A percentile compares a stretch with the other conserved stretches of the same genome.
phyloP scores from a whole-genome alignment of 2,888 invertebrate species.

The Spicauda simplicius region DNA sequence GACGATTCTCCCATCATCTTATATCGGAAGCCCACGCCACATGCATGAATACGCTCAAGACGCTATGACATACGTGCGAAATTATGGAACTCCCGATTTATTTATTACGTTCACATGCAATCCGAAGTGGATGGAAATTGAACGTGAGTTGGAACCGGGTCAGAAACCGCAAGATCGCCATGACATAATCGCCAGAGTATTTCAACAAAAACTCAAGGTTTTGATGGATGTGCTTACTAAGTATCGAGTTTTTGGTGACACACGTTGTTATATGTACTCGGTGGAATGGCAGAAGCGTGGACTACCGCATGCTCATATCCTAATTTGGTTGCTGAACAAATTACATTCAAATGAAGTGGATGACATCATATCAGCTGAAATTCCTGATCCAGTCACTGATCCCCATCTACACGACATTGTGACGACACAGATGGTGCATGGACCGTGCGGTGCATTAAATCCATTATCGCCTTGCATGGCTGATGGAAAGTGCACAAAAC shows the following conservation, averaged over 20 bases:
- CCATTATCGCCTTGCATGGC: no score
- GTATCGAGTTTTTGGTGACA: not conserved
- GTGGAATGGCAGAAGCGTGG: conserved; percentile 42
- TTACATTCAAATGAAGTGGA: conserved; percentile 46
- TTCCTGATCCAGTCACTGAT: conserved; percentile 44
- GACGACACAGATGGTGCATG: conserved; percentile 62
- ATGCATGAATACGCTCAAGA: no score
- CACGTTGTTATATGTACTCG: conserved; percentile 41
- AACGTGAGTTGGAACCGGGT: conserved; percentile 32
- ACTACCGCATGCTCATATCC: conserved; percentile 44
- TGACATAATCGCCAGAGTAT: conserved; percentile 34
- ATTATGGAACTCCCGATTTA: no score
- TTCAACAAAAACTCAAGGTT: conserved; percentile 34
- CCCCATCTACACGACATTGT: conserved; percentile 49
- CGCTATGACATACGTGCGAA: no score
- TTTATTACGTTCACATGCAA: no score
- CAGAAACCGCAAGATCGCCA: conserved; percentile 37
- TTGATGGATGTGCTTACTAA: conserved; percentile 12
- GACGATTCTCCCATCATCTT: no score
- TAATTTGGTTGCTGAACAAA: conserved; percentile 48
- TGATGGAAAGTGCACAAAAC: no score
- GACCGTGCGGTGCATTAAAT: conserved; percentile 45
- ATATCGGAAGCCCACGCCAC: no score
- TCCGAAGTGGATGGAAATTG: no score
- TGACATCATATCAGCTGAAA: conserved; percentile 43